Percentiles rank a stretch among this genome's conserved stretches.
Conservation (phyloP, 2,888 invertebrate species). For the Ophion slaviceki region DNA sequence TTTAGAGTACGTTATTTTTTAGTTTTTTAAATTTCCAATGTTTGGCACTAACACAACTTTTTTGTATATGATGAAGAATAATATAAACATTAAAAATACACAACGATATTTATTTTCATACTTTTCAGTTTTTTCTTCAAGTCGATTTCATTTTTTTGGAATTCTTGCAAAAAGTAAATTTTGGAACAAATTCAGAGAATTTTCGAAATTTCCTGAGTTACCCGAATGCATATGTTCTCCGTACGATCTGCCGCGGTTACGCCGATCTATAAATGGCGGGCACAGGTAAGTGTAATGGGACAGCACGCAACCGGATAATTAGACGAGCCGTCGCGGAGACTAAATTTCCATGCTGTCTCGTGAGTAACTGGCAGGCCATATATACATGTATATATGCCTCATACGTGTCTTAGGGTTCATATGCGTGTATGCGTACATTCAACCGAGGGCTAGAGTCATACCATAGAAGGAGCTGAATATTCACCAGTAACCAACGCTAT, state of each 20-base stretch:
- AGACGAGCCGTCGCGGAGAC: constrained; percentile 36
- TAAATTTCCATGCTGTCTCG: constrained; percentile 44
- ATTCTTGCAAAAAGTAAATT: no score
- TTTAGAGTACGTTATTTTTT: no score
- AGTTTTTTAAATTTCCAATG: no score
- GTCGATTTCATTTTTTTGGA: no score
- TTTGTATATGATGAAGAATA: no score
- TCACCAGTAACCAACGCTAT: neutral
- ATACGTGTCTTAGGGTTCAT: neutral
- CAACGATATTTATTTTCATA: no score
- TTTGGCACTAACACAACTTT: neutral
- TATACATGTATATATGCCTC: neutral
- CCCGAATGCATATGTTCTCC: neutral
- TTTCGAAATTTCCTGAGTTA: neutral
- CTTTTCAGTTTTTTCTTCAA: no score
- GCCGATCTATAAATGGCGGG: neutral
- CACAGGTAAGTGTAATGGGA: constrained; percentile 34
- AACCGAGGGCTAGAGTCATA: neutral
- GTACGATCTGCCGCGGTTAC: constrained; percentile 7
- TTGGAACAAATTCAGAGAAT: no score
- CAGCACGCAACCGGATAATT: constrained; percentile 54
- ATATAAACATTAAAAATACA: no score
- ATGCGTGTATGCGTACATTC: neutral
- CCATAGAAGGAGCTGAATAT: neutral
- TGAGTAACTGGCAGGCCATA: constrained; percentile 35